These are phyloP conservation scores for Silurus lanzhouensis DNA, from an alignment of 2,797 vertebrate genomes.

Conservation along the genomic window DNA sequence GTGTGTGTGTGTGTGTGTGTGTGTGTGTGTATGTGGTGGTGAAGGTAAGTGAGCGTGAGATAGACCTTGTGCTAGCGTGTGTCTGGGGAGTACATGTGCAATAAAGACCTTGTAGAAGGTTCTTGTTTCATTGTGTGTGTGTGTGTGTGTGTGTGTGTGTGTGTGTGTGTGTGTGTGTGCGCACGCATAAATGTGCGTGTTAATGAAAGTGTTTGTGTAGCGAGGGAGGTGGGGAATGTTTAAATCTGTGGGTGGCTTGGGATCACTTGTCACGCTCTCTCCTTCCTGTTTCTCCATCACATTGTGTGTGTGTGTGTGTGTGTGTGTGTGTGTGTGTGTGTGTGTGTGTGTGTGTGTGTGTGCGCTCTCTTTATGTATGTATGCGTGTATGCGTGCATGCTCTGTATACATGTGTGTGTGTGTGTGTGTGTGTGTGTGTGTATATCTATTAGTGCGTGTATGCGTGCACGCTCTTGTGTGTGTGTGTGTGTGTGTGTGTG, in stretches of 20 bases:
- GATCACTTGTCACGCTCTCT: slow-evolving; percentile 68
- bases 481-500: too few relatives aligned
- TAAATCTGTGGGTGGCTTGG: slow-evolving; percentile 61
- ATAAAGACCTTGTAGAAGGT: slow-evolving; percentile 57
- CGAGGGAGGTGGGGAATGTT: slow-evolving; percentile 37
- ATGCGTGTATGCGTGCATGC: slow-evolving; percentile 49
- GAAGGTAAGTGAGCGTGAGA: slow-evolving; percentile 26
- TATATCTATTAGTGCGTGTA: too few relatives aligned
- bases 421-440: slow-evolving; percentile 31
- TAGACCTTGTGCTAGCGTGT: slow-evolving; percentile 21
- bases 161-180: slow-evolving; percentile 22
- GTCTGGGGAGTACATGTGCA: slow-evolving; percentile 13
- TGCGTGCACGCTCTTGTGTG: too few relatives aligned
- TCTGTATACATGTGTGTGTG: slow-evolving; percentile 34
- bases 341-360: slow-evolving; percentile 24
- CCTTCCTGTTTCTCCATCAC: slow-evolving; percentile 55
- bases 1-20: slow-evolving; percentile 37
- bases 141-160: slow-evolving; percentile 36
- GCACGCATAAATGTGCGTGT: slow-evolving; percentile 19
- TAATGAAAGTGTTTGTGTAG: slow-evolving; percentile 49
- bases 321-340: slow-evolving; percentile 52
- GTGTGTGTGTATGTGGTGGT: slow-evolving; percentile 7
- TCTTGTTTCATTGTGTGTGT: slow-evolving; percentile 62
- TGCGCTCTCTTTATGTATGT: slow-evolving; percentile 1
- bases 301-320: slow-evolving; percentile 36